Conservation (phyloP, 2,888 invertebrate species). For the Netelia fuscicornis region DNA sequence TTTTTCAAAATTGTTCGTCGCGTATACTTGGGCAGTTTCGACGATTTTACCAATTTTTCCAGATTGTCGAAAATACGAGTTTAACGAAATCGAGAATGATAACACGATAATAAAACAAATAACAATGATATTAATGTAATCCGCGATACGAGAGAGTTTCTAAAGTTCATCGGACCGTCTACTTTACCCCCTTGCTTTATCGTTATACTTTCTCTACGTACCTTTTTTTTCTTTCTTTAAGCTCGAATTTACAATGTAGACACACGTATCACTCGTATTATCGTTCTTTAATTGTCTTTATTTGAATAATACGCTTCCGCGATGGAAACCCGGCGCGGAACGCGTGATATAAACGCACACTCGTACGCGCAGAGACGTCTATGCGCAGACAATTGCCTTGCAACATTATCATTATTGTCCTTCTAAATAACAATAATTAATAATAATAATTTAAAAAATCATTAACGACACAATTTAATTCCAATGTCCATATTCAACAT, state of each 20-base stretch:
- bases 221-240: neutral
- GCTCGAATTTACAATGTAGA: neutral
- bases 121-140: neutral
- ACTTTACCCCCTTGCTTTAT: neutral
- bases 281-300: neutral
- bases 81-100: neutral
- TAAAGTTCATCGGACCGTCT: slow-evolving; percentile 16
- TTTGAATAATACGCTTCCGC: slow-evolving; percentile 11
- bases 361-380: too few species aligned
- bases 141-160: neutral
- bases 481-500: too few species aligned
- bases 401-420: too few species aligned
- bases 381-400: too few species aligned
- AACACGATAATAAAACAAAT: neutral
- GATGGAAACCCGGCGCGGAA: neutral
- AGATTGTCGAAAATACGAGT: too few species aligned
- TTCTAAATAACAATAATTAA: too few species aligned
- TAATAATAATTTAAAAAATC: too few species aligned
- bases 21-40: too few species aligned
- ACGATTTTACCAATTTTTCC: too few species aligned
- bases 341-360: too few species aligned
- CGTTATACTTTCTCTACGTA: slow-evolving; percentile 7
- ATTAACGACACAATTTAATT: too few species aligned
- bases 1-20: too few species aligned
- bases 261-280: neutral